Evolutionary conservation across 1,140 invertebrate genomes (phyloP).

Genomic region (Goniozus legneri): DNA sequence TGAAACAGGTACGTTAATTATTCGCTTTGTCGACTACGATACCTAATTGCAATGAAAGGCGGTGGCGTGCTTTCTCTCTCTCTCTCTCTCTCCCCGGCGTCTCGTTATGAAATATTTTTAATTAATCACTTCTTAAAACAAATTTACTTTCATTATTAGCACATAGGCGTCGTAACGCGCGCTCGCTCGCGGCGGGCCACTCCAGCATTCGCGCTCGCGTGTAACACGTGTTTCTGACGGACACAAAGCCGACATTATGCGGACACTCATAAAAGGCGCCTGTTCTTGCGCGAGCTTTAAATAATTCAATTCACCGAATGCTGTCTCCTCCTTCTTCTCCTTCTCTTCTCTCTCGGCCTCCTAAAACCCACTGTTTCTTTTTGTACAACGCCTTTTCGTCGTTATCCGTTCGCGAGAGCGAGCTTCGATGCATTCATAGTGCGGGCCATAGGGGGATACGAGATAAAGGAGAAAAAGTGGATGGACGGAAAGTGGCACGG

Average conservation of each 20-base stretch:
- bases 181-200: slow-evolving; percentile 14
- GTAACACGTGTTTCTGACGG: too few relatives aligned
- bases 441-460: too few relatives aligned
- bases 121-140: slow-evolving; percentile 52
- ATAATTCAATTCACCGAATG: slow-evolving; percentile 54
- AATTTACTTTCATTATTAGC: slow-evolving; percentile 53
- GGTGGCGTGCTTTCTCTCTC: too few relatives aligned
- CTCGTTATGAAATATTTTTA: slow-evolving; percentile 50
- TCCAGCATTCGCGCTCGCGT: not conserved
- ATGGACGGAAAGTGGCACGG: too few relatives aligned
- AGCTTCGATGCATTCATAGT: too few relatives aligned
- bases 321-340: too few relatives aligned
- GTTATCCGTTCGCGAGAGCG: too few relatives aligned
- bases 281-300: slow-evolving; percentile 50
- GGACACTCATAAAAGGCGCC: slow-evolving; percentile 43
- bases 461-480: too few relatives aligned
- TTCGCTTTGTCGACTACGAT: too few relatives aligned
- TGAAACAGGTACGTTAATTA: too few relatives aligned
- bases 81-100: too few relatives aligned
- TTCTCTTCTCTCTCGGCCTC: not conserved
- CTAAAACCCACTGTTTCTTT: slow-evolving; percentile 14
- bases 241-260: slow-evolving; percentile 48
- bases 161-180: slow-evolving; percentile 27
- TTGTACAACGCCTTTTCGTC: slow-evolving; percentile 4
- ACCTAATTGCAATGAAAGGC: too few relatives aligned